These are phyloP conservation scores for Grammatotria lemairii DNA, from an alignment of 2,113 vertebrate genomes.

Conservation along the genomic window DNA sequence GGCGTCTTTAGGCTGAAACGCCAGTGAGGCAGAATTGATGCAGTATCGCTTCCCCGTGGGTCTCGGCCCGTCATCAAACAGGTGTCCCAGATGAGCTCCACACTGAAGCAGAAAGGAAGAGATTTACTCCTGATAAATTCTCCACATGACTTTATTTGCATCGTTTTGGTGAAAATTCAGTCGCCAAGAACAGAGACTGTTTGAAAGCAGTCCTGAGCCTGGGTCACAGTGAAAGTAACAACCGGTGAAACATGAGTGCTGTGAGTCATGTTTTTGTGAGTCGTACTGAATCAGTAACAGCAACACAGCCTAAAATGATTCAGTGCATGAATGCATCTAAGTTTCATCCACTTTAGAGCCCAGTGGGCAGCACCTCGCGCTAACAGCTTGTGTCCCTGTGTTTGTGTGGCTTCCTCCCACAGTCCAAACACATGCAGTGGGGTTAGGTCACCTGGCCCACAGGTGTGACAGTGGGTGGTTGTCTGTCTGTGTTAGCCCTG, in stretches of 20 bases:
- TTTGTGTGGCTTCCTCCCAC: not conserved
- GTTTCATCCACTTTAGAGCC: not conserved
- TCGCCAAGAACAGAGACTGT: accelerated
- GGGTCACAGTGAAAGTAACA: not conserved
- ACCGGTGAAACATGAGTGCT: not conserved
- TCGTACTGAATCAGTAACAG: accelerated
- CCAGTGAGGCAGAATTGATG: conserved; percentile 90
- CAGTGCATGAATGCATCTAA: not conserved
- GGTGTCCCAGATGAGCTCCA: conserved; percentile 92
- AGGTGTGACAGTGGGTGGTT: not conserved
- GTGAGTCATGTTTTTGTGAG: not conserved
- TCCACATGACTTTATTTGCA: not conserved
- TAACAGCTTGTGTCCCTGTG: not conserved
- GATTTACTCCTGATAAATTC: not conserved
- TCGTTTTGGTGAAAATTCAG: not conserved
- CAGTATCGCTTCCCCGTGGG: conserved; percentile 95
- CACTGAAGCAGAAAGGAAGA: conserved; percentile 77
- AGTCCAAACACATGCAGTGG: not conserved
- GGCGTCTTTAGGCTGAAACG: conserved; percentile 39
- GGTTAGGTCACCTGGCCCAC: not conserved
- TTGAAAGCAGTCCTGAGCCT: not conserved
- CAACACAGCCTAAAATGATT: not conserved
- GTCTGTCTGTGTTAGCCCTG: not conserved
- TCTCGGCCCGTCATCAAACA: conserved; percentile 93
- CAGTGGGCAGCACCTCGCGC: not conserved